Evolutionary conservation across 2,113 vertebrate species (phyloP), one percentile per base, ranked within the genome.

Genomic region (Natator depressus): DNA sequence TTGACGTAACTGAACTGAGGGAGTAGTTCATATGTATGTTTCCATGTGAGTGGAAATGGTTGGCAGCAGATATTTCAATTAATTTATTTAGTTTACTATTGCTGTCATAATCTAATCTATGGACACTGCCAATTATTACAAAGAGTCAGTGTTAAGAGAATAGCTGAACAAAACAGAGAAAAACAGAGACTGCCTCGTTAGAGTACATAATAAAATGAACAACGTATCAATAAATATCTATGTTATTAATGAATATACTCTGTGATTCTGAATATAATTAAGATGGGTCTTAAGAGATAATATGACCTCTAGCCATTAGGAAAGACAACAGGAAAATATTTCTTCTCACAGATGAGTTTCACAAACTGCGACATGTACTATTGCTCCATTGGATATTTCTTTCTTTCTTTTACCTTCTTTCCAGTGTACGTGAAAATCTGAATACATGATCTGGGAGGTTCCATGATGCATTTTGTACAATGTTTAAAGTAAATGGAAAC

Each of bases 81-180:
- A 91, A 86, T 91, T n/a, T 50, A 85, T 92, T 86, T 94, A 84
- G 93, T 96, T 47, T 94, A 10, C 75, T 93, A 92, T 89, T 53
- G 24, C 50, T 88, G 55, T 89, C 87, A 84, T 84, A 94, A 96
- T 94, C 27, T 82, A 90, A 91, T 89, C 91, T 85, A 76, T 80
- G 79, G 49, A n/a, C 24, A 82, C 27, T 75, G 54, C 0, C 0
- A 75, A 82, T 42, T 3, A 0, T 24, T 9, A 91, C 80, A 78
- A 76, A 72, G 92, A 95, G 83, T 80, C 81, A 93, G 75, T 78
- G 46, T 78, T 78, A 27, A 47, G 75, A 78, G 69, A 89, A 51
- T 50, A 95, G 91, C 54, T 59, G 13, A 16, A 47, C 75, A 47
- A 78, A 78, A 47, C 5, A 76, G 72, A 46, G 6, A 46, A 69